Conservation (phyloP, 2,113 vertebrate species). For the Albula goreensis region DNA sequence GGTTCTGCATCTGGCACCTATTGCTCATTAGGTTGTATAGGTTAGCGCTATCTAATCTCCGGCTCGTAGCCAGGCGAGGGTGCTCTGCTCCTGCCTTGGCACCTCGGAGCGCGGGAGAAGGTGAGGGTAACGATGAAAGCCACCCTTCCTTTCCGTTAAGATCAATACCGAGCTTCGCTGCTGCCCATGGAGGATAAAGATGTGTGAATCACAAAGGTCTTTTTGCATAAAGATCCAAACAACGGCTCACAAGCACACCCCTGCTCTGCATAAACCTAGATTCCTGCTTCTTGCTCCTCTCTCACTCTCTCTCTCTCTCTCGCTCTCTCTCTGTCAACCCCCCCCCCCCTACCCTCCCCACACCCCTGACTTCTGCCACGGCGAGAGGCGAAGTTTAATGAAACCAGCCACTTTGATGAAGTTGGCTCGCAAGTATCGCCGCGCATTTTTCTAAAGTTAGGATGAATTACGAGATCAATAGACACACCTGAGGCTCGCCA, state of each 20-base stretch:
- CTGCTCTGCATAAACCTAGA: conserved; percentile 9
- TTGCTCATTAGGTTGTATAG: conserved; percentile 60
- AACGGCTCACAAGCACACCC: conserved; percentile 66
- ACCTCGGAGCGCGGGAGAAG: conserved; percentile 63
- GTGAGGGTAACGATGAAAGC: conserved; percentile 72
- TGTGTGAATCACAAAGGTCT: conserved; percentile 66
- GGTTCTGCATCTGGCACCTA: conserved; percentile 65
- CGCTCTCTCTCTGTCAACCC: not conserved
- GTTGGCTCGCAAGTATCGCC: conserved; percentile 12
- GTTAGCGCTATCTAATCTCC: conserved; percentile 71
- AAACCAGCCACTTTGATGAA: conserved; percentile 37
- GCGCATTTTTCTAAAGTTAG: conserved; percentile 5
- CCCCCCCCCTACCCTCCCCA: not conserved
- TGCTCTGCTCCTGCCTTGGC: conserved; percentile 71
- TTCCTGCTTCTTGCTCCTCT: conserved; percentile 31
- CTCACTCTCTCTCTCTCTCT: conserved; percentile 26
- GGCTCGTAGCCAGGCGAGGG: conserved; percentile 80
- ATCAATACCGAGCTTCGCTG: conserved; percentile 71
- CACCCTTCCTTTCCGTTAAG: conserved; percentile 57
- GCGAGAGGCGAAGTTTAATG: conserved; percentile 49
- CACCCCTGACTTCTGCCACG: conserved; percentile 27
- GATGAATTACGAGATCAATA: not conserved
- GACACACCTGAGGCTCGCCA: conserved; percentile 6
- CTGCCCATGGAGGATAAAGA: conserved; percentile 71
- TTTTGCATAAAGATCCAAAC: conserved; percentile 75